A percentile compares a stretch with the other conserved stretches of the same genome.
phyloP scores from a whole-genome alignment of 2,888 invertebrate species.

The Drosophila kuntzei region DNA sequence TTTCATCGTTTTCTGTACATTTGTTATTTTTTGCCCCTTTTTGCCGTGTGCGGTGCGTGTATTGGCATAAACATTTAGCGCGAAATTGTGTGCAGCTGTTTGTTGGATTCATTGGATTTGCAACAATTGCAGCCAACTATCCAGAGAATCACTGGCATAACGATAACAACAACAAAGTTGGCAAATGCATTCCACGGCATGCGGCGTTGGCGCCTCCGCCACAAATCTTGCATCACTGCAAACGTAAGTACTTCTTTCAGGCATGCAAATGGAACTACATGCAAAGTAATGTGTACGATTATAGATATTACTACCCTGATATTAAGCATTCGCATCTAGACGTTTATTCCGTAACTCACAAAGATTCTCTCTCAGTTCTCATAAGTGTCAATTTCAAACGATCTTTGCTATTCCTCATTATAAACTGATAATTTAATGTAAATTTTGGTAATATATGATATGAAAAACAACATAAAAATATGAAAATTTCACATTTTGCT shows the following conservation, averaged over 20 bases:
- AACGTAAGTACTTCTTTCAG: constrained; percentile 66
- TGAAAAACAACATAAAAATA: no score
- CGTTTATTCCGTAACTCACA: neutral
- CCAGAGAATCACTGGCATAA: constrained; percentile 28
- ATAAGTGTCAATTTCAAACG: no score
- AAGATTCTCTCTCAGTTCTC: neutral
- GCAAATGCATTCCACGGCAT: constrained; percentile 83
- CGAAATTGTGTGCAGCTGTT: constrained; percentile 44
- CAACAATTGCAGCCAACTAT: constrained; percentile 32
- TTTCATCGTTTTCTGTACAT: neutral
- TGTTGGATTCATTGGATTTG: constrained; percentile 30
- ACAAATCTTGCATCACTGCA: constrained; percentile 69
- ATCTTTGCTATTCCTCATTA: no score
- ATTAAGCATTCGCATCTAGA: neutral
- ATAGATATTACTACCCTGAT: neutral
- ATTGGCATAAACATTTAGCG: constrained; percentile 45
- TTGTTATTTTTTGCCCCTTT: constrained; percentile 3
- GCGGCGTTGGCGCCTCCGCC: constrained; percentile 80
- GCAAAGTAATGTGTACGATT: neutral
- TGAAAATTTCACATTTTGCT: no score
- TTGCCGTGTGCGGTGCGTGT: constrained; percentile 41
- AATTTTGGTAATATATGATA: no score
- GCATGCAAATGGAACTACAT: constrained; percentile 7
- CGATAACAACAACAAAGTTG: constrained; percentile 55
- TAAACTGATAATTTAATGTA: no score